Percentiles rank a stretch among this genome's conserved stretches.
phyloP scores from a whole-genome alignment of 2,888 invertebrate genomes.

The Drosophila siamana region DNA sequence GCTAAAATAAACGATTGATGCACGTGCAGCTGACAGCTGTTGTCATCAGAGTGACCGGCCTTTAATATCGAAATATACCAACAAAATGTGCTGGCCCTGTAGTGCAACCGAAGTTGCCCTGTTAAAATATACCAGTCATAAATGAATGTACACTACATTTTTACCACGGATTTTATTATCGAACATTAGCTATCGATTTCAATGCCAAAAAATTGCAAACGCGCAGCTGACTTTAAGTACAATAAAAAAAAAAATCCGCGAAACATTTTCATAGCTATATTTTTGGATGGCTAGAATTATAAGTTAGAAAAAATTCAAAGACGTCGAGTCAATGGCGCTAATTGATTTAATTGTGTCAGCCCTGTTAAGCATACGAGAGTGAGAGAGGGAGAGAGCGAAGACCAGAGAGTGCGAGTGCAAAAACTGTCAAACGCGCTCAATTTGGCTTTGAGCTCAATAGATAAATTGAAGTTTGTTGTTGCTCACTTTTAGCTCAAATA shows the following conservation, averaged over 20 bases:
- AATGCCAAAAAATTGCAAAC: background rate
- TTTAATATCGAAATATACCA: background rate
- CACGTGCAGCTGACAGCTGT: constrained; percentile 40
- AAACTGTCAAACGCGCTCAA: constrained; percentile 44
- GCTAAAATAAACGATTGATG: background rate
- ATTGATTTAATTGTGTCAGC: constrained; percentile 33
- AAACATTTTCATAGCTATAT: background rate
- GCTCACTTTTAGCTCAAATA: constrained; percentile 31
- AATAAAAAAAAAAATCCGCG: background rate
- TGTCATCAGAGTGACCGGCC: constrained; percentile 3
- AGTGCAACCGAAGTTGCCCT: background rate
- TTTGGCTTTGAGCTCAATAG: constrained; percentile 29
- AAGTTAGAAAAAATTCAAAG: background rate
- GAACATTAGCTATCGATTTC: background rate
- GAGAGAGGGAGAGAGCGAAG: constrained; percentile 10
- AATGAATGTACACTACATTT: background rate
- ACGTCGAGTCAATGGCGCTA: background rate
- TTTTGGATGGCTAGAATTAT: background rate
- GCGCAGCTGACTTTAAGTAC: background rate
- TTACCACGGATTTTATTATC: background rate
- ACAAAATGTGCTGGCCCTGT: background rate
- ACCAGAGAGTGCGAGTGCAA: constrained; percentile 27
- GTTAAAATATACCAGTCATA: background rate
- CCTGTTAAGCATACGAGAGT: constrained; percentile 16
- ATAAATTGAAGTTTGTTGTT: constrained; percentile 15